A percentile compares a stretch with the other conserved stretches of the same genome.
Conservation (phyloP, 2,888 invertebrate genomes). For the Hypselothyrea guttata region DNA sequence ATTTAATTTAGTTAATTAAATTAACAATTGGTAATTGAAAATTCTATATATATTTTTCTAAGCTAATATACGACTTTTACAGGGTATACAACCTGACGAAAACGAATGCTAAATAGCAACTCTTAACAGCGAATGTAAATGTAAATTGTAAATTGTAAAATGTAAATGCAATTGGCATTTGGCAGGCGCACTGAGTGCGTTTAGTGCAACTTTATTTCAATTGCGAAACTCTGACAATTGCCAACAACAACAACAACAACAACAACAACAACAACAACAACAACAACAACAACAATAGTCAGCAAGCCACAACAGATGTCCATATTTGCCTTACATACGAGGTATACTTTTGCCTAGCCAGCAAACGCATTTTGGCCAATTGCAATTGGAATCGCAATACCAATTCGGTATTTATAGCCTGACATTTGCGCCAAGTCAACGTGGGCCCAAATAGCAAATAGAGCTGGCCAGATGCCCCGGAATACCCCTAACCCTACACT, state of each 20-base stretch:
- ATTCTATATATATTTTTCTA: too few species aligned
- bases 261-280: constrained; percentile 9
- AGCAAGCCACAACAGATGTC: constrained; percentile 47
- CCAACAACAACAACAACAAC: constrained; percentile 27
- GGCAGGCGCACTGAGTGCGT: constrained; percentile 51
- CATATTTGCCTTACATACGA: constrained; percentile 63
- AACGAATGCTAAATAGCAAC: constrained; percentile 17
- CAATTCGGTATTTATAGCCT: constrained; percentile 75
- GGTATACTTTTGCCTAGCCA: constrained; percentile 58
- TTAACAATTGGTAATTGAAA: too few species aligned
- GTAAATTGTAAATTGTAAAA: constrained; percentile 41
- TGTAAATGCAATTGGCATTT: constrained; percentile 46
- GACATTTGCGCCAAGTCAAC: constrained; percentile 73
- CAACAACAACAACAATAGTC: constrained; percentile 12
- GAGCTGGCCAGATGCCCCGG: constrained; percentile 7
- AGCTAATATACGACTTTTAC: background rate
- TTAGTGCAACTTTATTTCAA: constrained; percentile 70
- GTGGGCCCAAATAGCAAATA: constrained; percentile 40
- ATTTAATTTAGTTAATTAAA: too few species aligned
- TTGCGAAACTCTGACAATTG: constrained; percentile 62
- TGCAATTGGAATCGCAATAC: constrained; percentile 60
- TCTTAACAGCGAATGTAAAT: constrained; percentile 23
- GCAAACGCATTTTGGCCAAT: constrained; percentile 67
- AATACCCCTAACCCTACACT: background rate
- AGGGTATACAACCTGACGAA: constrained; percentile 27